Evolutionary conservation across 2,797 vertebrate species (phyloP), one percentile per base, ranked within the genome.

Genomic region (Melanotaenia pygmaea): DNA sequence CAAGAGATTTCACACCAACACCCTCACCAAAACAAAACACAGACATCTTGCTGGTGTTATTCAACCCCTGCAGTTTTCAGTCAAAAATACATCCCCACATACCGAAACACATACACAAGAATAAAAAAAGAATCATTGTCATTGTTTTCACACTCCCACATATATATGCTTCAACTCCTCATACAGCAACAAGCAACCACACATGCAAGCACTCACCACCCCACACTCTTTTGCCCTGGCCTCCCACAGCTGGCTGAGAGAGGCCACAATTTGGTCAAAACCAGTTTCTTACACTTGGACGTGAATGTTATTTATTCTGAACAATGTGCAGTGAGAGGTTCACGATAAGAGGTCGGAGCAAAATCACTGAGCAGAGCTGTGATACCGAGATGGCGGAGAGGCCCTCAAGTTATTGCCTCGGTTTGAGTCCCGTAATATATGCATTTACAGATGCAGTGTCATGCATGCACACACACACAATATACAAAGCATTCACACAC

Each of bases 221-320:
- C 82, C 78, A 74, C 77, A 82, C 85, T 85, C 81, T 28, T 51
- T 76, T 85, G 84, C 78, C 69, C 82, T 76, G 80, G 84, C 88
- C 87, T 88, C 86, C 81, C 84, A 87, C 86, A 87, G 86, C 82
- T 87, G 84, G 79, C 70, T 67, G 61, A 85, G 81, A 28, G 67
- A 89, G 89, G 90, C 89, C 86, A 67, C 88, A 89, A 79, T 87
- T 87, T 88, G 86, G 87, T 86, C 82, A 77, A 86, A 69, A 67
- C 60, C 80, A 67, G 70, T 86, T 91, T 85, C 78, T 88, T 83
- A 80, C 86, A 86, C 85, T 92, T 89, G 89, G 86, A 89, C 63
- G 77, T 88, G 78, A 88, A 74, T 82, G 78, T 77, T 94, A 86
- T 93, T 93, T 91, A 87, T 88, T 83, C 89, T 86, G 75, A 88